A percentile compares a stretch with the other conserved stretches of the same genome.
Evolutionary conservation across 2,797 vertebrate species (phyloP).

Genomic region (Staurois parvus): DNA sequence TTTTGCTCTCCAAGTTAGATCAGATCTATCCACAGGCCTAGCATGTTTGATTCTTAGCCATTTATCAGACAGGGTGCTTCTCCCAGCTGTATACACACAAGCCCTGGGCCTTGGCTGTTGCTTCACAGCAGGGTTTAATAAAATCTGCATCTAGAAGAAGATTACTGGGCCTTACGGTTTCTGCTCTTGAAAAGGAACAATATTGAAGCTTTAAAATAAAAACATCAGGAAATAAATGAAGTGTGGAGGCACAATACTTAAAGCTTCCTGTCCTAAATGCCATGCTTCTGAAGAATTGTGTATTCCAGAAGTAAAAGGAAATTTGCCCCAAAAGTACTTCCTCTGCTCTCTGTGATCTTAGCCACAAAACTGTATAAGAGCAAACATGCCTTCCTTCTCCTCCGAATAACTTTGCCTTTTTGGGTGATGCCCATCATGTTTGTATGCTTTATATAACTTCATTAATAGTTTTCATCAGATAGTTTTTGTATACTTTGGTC

Average conservation of each 20-base stretch:
- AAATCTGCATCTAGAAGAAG: conserved; percentile 25
- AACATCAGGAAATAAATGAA: conserved; percentile 21
- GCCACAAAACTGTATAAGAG: neutral
- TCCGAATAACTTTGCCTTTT: too few relatives aligned
- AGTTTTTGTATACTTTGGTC: too few relatives aligned
- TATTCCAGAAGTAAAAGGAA: neutral
- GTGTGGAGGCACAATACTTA: neutral
- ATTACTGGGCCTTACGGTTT: conserved; percentile 35
- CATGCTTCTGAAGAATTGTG: neutral
- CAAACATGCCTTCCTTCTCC: neutral
- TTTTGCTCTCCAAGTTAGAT: conserved; percentile 31
- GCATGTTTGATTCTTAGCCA: conserved; percentile 9
- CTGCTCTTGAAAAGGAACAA: neutral
- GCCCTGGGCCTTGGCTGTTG: conserved; percentile 15
- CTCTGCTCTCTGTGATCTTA: neutral
- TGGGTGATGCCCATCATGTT: too few relatives aligned
- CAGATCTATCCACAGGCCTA: conserved; percentile 15
- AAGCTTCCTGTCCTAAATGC: conserved; percentile 7
- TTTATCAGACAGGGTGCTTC: conserved; percentile 27
- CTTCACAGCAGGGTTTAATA: conserved; percentile 43
- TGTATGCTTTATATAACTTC: too few relatives aligned
- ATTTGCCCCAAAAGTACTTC: too few relatives aligned
- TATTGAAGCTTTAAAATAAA: conserved; percentile 38
- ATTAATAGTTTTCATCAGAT: too few relatives aligned
- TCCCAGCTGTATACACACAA: conserved; percentile 56